Percentiles rank a stretch among this genome's conserved stretches.
Evolutionary conservation across 2,797 vertebrate species (phyloP).

Genomic region (Leptoclinus maculatus): DNA sequence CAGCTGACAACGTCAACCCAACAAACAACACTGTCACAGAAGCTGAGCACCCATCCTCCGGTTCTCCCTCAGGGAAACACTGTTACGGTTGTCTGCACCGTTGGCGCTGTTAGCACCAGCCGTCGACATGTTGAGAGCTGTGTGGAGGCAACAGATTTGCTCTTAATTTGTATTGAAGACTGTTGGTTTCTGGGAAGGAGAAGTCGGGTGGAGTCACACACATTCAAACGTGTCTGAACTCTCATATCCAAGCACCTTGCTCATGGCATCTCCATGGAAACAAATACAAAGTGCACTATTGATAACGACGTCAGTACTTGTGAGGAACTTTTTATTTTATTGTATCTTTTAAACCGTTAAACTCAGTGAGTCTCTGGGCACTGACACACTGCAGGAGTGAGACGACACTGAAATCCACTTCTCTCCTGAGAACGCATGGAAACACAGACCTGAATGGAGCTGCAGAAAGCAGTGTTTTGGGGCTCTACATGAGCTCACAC

Average conservation of each 20-base stretch:
- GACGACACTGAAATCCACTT: not conserved
- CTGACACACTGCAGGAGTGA: slow-evolving; percentile 22
- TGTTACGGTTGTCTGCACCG: no score
- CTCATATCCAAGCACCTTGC: slow-evolving; percentile 40
- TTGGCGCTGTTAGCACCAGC: no score
- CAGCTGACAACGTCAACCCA: no score
- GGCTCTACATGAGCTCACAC: not conserved
- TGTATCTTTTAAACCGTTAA: no score
- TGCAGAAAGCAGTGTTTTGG: not conserved
- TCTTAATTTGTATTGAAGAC: not conserved
- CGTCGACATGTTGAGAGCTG: no score
- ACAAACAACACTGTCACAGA: no score
- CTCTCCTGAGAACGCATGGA: not conserved
- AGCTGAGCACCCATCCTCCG: no score
- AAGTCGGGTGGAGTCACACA: not conserved
- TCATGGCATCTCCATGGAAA: slow-evolving; percentile 71
- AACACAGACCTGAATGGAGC: not conserved
- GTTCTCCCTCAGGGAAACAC: no score
- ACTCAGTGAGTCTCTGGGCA: slow-evolving; percentile 1
- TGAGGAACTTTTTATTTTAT: no score
- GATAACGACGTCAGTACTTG: no score
- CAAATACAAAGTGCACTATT: slow-evolving; percentile 20
- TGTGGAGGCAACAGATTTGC: no score
- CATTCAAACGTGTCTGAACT: slow-evolving; percentile 12
- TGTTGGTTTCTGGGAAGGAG: not conserved